These are phyloP conservation scores for Cabera pusaria DNA, from an alignment of 2,888 invertebrate species.

Conservation along the genomic window DNA sequence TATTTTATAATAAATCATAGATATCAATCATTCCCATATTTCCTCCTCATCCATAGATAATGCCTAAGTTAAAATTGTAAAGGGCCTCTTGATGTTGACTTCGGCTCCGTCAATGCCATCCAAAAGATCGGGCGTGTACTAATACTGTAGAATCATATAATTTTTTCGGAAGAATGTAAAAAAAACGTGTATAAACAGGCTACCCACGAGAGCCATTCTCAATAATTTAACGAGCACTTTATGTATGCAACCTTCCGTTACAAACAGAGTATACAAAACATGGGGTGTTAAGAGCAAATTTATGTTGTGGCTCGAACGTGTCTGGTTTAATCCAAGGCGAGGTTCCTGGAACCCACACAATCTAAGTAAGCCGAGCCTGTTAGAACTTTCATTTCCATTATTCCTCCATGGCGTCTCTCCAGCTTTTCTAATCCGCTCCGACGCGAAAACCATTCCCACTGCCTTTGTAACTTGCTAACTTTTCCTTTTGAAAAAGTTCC, in stretches of 20 bases:
- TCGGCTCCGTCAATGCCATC: too few species aligned
- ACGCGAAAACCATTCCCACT: constrained; percentile 53
- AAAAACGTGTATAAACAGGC: constrained; percentile 22
- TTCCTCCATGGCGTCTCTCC: constrained; percentile 49
- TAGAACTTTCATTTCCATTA: constrained; percentile 68
- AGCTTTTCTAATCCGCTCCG: constrained; percentile 59
- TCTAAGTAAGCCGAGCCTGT: constrained; percentile 66
- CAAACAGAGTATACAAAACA: constrained; percentile 40
- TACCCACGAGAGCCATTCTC: constrained; percentile 30
- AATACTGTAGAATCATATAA: too few species aligned
- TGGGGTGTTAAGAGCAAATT: constrained; percentile 57
- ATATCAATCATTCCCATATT: too few species aligned
- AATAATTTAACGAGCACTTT: constrained; percentile 33
- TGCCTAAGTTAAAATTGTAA: too few species aligned
- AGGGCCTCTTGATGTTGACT: too few species aligned
- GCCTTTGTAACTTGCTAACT: constrained; percentile 50
- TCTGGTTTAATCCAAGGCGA: constrained; percentile 66
- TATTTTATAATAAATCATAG: too few species aligned
- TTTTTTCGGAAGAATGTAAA: too few species aligned
- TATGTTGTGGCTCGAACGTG: constrained; percentile 66
- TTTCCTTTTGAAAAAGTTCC: constrained; percentile 53
- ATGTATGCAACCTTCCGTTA: constrained; percentile 27
- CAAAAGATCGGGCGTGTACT: too few species aligned
- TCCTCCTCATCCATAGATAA: too few species aligned
- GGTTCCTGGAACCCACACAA: constrained; percentile 63